Conservation (phyloP, 2,888 invertebrate species). For the Megalurothrips usitatus region DNA sequence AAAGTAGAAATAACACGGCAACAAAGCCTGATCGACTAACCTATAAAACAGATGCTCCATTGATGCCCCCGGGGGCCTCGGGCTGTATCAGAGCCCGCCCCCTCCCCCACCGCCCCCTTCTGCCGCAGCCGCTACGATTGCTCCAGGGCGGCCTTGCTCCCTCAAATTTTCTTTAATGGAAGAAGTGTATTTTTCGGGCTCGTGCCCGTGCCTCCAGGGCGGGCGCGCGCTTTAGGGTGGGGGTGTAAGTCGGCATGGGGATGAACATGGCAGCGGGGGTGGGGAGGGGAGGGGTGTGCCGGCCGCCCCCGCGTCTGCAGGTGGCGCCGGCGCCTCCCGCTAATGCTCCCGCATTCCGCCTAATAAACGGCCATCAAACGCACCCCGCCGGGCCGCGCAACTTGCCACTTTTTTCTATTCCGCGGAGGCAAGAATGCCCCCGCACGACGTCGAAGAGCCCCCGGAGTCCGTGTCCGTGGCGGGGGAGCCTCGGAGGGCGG, state of each 20-base stretch:
- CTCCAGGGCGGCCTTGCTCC: neutral
- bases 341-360: neutral
- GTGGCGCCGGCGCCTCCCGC: neutral
- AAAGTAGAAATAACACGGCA: too few relatives aligned
- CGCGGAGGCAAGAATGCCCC: neutral
- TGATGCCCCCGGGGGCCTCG: too few relatives aligned
- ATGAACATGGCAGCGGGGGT: too few relatives aligned
- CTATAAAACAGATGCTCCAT: too few relatives aligned
- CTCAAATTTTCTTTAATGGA: constrained; percentile 1
- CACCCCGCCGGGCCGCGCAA: neutral
- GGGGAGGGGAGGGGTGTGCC: neutral
- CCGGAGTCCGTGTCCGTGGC: neutral
- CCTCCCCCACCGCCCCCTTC: neutral
- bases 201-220: neutral
- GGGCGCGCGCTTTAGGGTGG: too few relatives aligned
- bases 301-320: too few relatives aligned
- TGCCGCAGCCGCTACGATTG: neutral
- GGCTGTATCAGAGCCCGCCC: neutral
- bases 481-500: neutral
- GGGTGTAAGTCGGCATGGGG: neutral
- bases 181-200: constrained; percentile 6
- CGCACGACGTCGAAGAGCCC: too few relatives aligned
- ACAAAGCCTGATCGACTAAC: too few relatives aligned
- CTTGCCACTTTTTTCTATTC: constrained; percentile 4
- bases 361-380: neutral